phyloP scores from a whole-genome alignment of 2,888 invertebrate genomes.

The Macroteleia sp. region DNA sequence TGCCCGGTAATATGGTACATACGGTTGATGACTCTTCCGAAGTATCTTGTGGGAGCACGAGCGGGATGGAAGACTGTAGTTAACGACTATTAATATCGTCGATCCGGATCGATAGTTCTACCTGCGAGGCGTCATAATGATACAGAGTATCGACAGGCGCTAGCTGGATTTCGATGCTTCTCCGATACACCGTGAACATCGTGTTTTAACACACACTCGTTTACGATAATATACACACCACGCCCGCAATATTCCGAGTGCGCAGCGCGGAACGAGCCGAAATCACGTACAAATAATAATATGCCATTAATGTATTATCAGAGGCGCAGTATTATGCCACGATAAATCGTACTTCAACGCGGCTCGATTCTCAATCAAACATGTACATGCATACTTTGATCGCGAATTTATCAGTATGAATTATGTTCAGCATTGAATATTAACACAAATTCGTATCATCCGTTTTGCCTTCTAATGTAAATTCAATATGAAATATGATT shows the following conservation, averaged over 20 bases:
- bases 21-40: conserved; percentile 42
- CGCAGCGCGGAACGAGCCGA: conserved; percentile 55
- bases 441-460: conserved; percentile 19
- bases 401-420: conserved; percentile 33
- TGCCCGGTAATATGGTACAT: conserved; percentile 30
- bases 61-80: conserved; percentile 77
- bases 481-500: conserved; percentile 20
- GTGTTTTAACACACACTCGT: conserved; percentile 67
- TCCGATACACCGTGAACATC: conserved; percentile 66
- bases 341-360: conserved; percentile 53
- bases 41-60: conserved; percentile 49
- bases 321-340: conserved; percentile 47
- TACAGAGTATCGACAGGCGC: conserved; percentile 72
- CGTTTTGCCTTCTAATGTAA: conserved; percentile 13
- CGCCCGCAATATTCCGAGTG: conserved; percentile 50
- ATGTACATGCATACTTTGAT: conserved; percentile 17
- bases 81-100: conserved; percentile 82
- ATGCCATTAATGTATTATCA: conserved; percentile 73
- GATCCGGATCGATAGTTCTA: conserved; percentile 80
- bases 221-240: conserved; percentile 70
- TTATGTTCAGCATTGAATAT: conserved; percentile 15
- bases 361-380: conserved; percentile 23
- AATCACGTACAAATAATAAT: conserved; percentile 73
- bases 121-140: conserved; percentile 80
- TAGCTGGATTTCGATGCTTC: conserved; percentile 69